Base-by-base conservation (phyloP, 2,797 vertebrate genomes). In the Urophycis tenuis region DNA sequence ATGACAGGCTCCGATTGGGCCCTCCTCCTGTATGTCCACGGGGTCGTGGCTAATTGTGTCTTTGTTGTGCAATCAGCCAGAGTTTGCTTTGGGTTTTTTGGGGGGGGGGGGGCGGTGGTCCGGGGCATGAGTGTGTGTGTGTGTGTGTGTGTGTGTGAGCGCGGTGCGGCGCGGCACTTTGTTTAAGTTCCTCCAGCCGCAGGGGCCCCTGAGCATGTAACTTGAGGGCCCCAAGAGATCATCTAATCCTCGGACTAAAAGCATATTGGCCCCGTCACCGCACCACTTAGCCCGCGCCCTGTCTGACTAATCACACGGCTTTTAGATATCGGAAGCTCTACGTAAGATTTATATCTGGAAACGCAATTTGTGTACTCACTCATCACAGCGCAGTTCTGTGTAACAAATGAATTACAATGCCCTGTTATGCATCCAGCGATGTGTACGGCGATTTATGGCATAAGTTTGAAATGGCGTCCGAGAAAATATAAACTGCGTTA, bases 11-110 rank as follows among this genome's bases (percentile, higher is more conserved):
- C 90, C 87, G 53, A 60, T 25, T n/a, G 53, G 53, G 53, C 89
- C 90, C 90, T 85, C 82, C 84, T 86, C 91, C 92, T 94, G n/a
- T n/a, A 95, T 93, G 87, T 90, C 80, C 69, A 78, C 83, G 89
- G 85, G 73, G 77, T 90, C 30, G 49, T 86, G 83, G 90, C 94
- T 97, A 97, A 98, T 96, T 95, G 95, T 92, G 88, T 92, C 92
- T 95, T 97, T 96, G 95, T 96, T 93, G 91, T 81, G 91, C 90
- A 93, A 97, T 98, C 96, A 97, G 85, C 35, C 79, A 32, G 78
- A 94, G 94, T 97, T 97, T 96, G 92, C 88, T 85, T 86, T 93
- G 91, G 91, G 87, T 92, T 95, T 94, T 92, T n/a, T n/a, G n/a
- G n/a, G n/a, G n/a, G n/a, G n/a, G n/a, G n/a, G n/a, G 86, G 74